Evolutionary conservation across 2,113 vertebrate species (phyloP).

Genomic region (Regulus satrapa): DNA sequence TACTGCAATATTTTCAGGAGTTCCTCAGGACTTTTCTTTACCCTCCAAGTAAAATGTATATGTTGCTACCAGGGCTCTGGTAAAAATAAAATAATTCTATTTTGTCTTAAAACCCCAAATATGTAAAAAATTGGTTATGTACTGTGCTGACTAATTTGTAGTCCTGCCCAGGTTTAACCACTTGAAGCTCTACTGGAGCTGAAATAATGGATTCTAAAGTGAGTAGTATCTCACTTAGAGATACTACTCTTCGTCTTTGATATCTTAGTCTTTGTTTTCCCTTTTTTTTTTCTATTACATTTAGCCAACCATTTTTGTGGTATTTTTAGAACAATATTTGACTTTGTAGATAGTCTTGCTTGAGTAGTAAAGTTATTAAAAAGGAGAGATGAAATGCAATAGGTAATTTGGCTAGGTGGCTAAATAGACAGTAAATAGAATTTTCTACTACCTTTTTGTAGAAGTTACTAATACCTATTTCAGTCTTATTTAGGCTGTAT

Average conservation of each 20-base stretch:
- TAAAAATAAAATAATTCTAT: neutral
- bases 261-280: neutral
- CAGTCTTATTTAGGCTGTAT: neutral
- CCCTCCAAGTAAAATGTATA: neutral
- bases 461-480: neutral
- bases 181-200: neutral
- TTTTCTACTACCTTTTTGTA: neutral
- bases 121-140: neutral
- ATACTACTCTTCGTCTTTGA: too few species aligned
- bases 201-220: neutral
- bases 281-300: neutral
- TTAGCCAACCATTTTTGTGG: neutral
- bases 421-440: neutral
- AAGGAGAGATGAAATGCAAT: neutral
- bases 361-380: neutral
- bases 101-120: neutral
- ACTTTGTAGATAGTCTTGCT: neutral
- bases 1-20: neutral
- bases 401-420: neutral
- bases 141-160: neutral
- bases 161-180: neutral
- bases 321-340: neutral
- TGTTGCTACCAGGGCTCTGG: neutral
- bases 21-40: neutral
- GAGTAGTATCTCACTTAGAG: too few species aligned